A percentile compares a stretch with the other conserved stretches of the same genome.
Conservation (phyloP, 2,888 invertebrate genomes). For the Isoperla grammatica region DNA sequence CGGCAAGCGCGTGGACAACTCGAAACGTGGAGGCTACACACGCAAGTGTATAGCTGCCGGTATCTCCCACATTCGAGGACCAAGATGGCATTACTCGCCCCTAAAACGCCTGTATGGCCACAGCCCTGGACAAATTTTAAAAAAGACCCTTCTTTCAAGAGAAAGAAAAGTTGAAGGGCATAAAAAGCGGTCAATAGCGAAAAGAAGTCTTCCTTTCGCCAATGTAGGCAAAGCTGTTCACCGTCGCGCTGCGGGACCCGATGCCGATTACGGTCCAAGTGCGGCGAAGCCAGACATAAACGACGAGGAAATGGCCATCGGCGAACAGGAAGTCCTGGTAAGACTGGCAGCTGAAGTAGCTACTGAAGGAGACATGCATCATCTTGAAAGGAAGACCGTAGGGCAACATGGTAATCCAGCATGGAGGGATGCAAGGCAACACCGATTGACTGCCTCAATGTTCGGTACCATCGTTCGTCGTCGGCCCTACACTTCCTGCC, state of each 20-base stretch:
- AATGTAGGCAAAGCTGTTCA: not conserved
- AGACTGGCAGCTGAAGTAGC: not conserved
- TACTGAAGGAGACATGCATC: too few species aligned
- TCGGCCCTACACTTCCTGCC: too few species aligned
- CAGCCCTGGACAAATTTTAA: not conserved
- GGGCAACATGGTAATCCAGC: too few species aligned
- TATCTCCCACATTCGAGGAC: too few species aligned
- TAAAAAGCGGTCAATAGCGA: not conserved
- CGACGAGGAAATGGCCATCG: not conserved
- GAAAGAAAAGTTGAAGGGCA: not conserved
- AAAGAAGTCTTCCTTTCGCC: not conserved
- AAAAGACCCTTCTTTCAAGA: not conserved
- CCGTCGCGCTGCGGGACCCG: not conserved
- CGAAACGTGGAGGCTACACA: too few species aligned
- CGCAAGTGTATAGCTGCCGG: too few species aligned
- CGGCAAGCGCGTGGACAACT: too few species aligned
- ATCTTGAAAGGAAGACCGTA: too few species aligned
- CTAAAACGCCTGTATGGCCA: not conserved
- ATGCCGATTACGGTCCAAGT: not conserved
- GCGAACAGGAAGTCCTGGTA: not conserved
- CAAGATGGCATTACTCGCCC: not conserved
- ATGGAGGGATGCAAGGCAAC: too few species aligned
- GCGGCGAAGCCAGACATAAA: not conserved
- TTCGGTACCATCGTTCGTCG: too few species aligned
- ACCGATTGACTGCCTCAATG: too few species aligned